phyloP scores from a whole-genome alignment of 1,140 invertebrate genomes.

The Pseudachorutes palmiensis region DNA sequence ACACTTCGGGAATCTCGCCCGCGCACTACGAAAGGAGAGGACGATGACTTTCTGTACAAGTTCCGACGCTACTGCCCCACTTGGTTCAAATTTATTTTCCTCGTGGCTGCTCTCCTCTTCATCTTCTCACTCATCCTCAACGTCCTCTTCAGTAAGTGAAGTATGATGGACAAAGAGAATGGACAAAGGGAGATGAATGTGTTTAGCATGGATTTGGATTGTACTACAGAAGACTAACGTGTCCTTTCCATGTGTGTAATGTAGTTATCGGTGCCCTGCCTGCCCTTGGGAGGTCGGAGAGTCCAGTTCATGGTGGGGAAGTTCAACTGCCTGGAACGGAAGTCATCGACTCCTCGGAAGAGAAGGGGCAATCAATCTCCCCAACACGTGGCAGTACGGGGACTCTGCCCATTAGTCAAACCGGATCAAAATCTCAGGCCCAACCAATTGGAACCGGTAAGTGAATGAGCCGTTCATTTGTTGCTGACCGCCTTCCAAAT shows the following conservation, averaged over 20 bases:
- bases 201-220: too few species aligned
- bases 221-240: neutral
- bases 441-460: conserved; percentile 8
- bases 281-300: neutral
- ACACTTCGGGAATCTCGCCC: conserved; percentile 23
- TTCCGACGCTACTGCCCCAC: conserved; percentile 34
- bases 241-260: neutral
- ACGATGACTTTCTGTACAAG: conserved; percentile 37
- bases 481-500: too few species aligned
- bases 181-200: too few species aligned
- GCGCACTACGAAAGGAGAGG: conserved; percentile 29
- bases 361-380: conserved; percentile 4
- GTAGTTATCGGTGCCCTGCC: neutral
- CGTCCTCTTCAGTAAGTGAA: conserved; percentile 34
- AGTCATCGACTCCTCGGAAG: neutral
- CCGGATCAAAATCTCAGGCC: neutral
- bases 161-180: neutral
- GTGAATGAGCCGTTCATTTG: neutral
- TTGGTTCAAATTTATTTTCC: conserved; percentile 30
- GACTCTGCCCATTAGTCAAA: neutral
- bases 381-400: neutral
- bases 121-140: conserved; percentile 32
- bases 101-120: conserved; percentile 25
- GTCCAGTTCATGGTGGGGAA: neutral
- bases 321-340: conserved; percentile 6